Evolutionary conservation across 2,797 vertebrate species (phyloP), one percentile per base, ranked within the genome.

Genomic region (Cyclopterus lumpus): DNA sequence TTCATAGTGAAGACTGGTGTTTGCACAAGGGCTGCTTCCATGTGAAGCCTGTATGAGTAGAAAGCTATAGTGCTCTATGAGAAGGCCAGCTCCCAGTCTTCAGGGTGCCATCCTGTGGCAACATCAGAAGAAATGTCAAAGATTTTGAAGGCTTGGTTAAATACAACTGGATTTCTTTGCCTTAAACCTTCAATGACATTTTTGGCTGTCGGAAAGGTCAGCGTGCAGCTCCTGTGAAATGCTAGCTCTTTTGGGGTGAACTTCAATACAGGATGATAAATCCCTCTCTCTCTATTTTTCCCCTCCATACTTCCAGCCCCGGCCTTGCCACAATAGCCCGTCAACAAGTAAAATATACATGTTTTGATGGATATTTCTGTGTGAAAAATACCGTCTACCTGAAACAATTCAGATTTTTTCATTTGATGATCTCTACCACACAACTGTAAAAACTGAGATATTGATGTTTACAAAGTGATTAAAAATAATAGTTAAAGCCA

Each of bases 71-170:
- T 81, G 75, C 87, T 82, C 71, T 82, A 84, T 85, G 84, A 89
- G 91, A 88, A 92, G 89, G 90, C 90, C 87, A 91, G 91, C 86
- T n/a, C 81, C 71, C 78, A 76, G 93, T 93, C 91, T 93, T 93
- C 89, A 83, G 91, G 94, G 91, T 90, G 91, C 92, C 90, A 92
- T 89, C 92, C 92, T 87, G 88, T 92, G 90, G 92, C 92, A 93
- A 93, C 93, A 94, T 94, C 92, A 94, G 89, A 94, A 92, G 92
- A 94, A 95, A 95, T 94, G 94, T 94, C 94, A 95, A 92, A 92
- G 92, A 93, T 94, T 94, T 87, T 93, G 93, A 93, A 94, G 92
- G 93, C 88, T 90, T 90, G 91, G 92, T 93, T 94, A 94, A 94
- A 94, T 93, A 93, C 91, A 86, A 93, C 90, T 93, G 92, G 89